Evolutionary conservation across 2,888 invertebrate genomes (phyloP), one percentile per base, ranked within the genome.

Genomic region (Thymelicus acteon): DNA sequence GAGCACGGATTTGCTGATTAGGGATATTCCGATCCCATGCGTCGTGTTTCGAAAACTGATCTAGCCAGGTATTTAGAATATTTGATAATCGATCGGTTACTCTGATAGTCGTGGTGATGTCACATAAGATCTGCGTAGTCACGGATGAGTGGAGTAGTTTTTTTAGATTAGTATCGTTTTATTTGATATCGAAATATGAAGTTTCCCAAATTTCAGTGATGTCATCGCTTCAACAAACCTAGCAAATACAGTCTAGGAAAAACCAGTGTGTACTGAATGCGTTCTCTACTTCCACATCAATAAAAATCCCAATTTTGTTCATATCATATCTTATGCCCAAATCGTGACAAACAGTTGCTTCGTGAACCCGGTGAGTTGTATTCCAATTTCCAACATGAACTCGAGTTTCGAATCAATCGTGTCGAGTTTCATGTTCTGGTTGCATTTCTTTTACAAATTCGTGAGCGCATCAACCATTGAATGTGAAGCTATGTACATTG

Each of bases 21-120:
- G 47, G 67, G 68, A 44, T 68, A 68, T 62, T 68, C 68, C 68
- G 19, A 68, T 68, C 68, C 68, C 13, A 62, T 67, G 67, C 60
- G 15, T 60, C 54, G 15, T 2, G 61, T 68, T 54, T 54, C 52
- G 31, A 40, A 49, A 67, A 31, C 31, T 40, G 10, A 31, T 60
- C 15, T 52, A 61, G 44, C 58, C 19, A 19, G 31, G 4, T 40
- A 61, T 68, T 68, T 68, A 13, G 52, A 44, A 31, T 61, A 40
- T 68, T 67, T 67, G 52, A 40, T n/a, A 68, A 68, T 49, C 60
- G 67, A 68, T 68, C 52, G 49, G 5, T 61, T 31, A 12, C 12
- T 68, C 31, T 54, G 54, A 68, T 68, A 61, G 15, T 37, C 8
- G 19, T 49, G 52, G 37, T 68, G 67, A 68, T 68, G 67, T 61